Conservation (phyloP, 1,140 invertebrate genomes). For the Metopolophium dirhodum region DNA sequence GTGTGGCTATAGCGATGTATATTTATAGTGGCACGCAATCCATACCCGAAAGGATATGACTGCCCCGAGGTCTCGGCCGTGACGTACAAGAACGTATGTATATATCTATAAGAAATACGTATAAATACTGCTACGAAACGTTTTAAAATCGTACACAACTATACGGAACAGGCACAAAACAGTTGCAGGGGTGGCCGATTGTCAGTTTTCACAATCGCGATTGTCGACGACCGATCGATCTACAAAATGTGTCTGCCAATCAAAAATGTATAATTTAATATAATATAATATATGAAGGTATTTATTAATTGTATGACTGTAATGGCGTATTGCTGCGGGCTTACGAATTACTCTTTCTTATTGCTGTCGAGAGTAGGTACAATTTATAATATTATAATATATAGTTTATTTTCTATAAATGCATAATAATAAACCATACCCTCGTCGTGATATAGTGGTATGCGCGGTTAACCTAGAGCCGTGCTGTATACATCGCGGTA, state of each 20-base stretch:
- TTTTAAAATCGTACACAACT: background rate
- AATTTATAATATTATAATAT: background rate
- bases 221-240: background rate
- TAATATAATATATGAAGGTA: background rate
- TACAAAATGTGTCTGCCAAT: background rate
- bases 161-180: background rate
- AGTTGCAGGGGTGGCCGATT: background rate
- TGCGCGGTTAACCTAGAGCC: background rate
- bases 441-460: background rate
- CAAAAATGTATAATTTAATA: background rate
- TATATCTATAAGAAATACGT: background rate
- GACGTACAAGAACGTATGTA: background rate
- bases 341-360: background rate
- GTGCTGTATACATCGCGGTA: background rate
- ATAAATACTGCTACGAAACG: background rate
- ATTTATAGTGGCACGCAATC: slow-evolving; percentile 22
- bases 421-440: background rate
- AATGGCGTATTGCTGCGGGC: background rate
- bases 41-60: background rate
- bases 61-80: background rate
- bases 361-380: background rate
- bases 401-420: background rate
- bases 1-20: background rate
- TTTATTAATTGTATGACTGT: background rate
- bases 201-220: background rate